Evolutionary conservation across 1,140 invertebrate genomes (phyloP).

Genomic region (Luehdorfia chinensis): DNA sequence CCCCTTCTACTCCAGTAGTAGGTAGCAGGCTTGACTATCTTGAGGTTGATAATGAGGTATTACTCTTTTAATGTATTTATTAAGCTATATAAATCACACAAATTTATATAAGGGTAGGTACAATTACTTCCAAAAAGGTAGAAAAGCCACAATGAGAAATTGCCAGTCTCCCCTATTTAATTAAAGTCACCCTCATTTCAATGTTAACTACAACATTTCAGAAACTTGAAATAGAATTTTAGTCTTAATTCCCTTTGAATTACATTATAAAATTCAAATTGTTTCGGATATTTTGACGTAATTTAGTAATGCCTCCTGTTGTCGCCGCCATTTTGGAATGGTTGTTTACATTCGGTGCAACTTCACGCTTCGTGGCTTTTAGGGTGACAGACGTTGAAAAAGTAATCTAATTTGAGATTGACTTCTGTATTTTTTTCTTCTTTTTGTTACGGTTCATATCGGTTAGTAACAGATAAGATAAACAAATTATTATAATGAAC

Average conservation of each 20-base stretch:
- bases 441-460: slow-evolving; percentile 7
- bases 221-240: neutral
- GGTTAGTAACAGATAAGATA: too few species aligned
- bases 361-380: slow-evolving; percentile 35
- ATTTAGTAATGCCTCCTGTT: neutral
- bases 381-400: slow-evolving; percentile 33
- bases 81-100: too few species aligned
- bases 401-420: slow-evolving; percentile 54
- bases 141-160: neutral
- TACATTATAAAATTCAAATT: slow-evolving; percentile 6
- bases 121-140: too few species aligned
- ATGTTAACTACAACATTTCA: slow-evolving; percentile 8
- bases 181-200: slow-evolving; percentile 11
- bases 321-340: slow-evolving; percentile 42
- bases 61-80: too few species aligned
- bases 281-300: neutral
- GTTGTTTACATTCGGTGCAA: slow-evolving; percentile 39
- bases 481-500: too few species aligned
- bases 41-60: too few species aligned
- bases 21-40: too few species aligned
- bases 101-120: too few species aligned
- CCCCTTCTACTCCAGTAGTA: too few species aligned
- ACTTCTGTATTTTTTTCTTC: slow-evolving; percentile 31
- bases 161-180: slow-evolving; percentile 2
- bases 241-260: slow-evolving; percentile 1